These are phyloP conservation scores for Leptopilina syphax DNA, from an alignment of 2,888 invertebrate species.

Conservation along the genomic window DNA sequence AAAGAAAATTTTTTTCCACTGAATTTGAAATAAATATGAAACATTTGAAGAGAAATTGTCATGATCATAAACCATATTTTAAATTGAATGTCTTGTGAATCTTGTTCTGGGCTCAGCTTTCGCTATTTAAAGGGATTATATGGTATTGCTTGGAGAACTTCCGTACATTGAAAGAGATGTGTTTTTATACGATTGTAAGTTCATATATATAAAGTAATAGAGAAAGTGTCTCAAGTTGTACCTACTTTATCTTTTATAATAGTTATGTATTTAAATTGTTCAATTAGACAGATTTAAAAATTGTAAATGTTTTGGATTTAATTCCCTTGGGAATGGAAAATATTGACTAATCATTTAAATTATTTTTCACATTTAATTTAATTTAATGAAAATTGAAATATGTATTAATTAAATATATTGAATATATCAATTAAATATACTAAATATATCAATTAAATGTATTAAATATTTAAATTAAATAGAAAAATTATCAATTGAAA, in stretches of 20 bases:
- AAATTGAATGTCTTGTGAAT: slow-evolving; percentile 14
- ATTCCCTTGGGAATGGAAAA: not conserved
- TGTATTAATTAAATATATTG: too few species aligned
- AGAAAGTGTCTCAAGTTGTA: not conserved
- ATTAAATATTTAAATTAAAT: too few species aligned
- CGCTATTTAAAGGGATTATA: slow-evolving; percentile 13
- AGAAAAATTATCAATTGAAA: too few species aligned
- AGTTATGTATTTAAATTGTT: not conserved
- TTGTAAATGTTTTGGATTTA: not conserved
- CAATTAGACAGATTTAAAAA: not conserved
- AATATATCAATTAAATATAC: too few species aligned
- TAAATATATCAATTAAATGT: too few species aligned
- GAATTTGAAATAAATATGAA: not conserved
- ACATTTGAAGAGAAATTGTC: slow-evolving; percentile 16
- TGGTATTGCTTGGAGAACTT: slow-evolving; percentile 2
- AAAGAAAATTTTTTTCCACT: not conserved
- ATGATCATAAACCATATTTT: slow-evolving; percentile 10
- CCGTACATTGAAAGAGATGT: not conserved
- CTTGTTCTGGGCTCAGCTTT: slow-evolving; percentile 17
- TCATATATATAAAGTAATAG: slow-evolving; percentile 5
- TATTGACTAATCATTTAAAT: too few species aligned
- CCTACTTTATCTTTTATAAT: not conserved
- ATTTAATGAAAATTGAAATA: too few species aligned
- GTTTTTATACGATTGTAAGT: slow-evolving; percentile 3
- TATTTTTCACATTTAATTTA: too few species aligned